Evolutionary conservation across 1,140 invertebrate species (phyloP), one percentile per base, ranked within the genome.

Genomic region (Drosophila kepulauana): DNA sequence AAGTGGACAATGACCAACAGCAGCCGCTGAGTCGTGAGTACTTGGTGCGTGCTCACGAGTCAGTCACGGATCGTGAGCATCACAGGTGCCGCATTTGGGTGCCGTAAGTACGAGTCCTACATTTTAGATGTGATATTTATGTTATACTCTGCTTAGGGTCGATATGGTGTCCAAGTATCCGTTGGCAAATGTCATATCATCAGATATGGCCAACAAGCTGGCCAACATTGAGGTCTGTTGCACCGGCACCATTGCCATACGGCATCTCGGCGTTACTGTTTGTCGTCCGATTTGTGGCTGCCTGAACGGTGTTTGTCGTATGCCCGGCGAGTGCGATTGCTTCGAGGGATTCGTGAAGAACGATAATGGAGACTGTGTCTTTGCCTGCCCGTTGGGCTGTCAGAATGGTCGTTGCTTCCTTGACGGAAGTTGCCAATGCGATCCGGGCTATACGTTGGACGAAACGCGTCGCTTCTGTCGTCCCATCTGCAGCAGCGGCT

Each of bases 401-500:
- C 75, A 82, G 48, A 93, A 94, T 52, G 94, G 94, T 0, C 90
- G 93, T 0, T 94, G 94, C 69, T 91, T 93, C 13, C 92, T 93
- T 0, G 93, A 93, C 2, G 82, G 91, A 11, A 81, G 91, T 1
- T 95, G 96, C 84, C 92, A 93, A 3, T 96, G 96, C 82, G 94
- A 94, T 62, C 85, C 93, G 5, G 96, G 96, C 2, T 96, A 94
- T 85, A 94, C 92, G 41, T 82, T 95, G 62, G 94, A 95, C 70
- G 74, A 85, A 41, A 92, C 93, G 65, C 73, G 86, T 0, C 84
- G 91, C 61, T 92, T 85, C 46, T 94, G 94, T 71, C 73, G 85
- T 20, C 93, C 94, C 8, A 81, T 91, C 13, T 94, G 94, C 72
- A 81, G 87, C 16, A 78, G 80, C 5, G 77, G 72, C 1, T 94